phyloP scores from a whole-genome alignment of 2,888 invertebrate genomes.

The Heteromyza rotundicornis region DNA sequence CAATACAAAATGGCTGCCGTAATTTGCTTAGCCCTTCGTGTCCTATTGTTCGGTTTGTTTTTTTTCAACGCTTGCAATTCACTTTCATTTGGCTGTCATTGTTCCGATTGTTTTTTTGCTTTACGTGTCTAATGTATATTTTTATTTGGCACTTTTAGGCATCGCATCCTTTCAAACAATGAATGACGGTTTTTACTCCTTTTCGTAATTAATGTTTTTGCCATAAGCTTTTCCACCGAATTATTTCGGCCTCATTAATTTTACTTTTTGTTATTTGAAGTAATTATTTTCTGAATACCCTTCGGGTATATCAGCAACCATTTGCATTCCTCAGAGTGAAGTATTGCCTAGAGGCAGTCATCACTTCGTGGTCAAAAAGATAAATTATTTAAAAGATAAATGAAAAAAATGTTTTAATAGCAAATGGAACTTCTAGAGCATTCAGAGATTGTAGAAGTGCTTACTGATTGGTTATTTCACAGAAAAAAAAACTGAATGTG shows the following conservation, averaged over 20 bases:
- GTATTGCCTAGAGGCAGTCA: too few species aligned
- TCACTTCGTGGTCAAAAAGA: too few species aligned
- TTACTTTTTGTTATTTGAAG: constrained; percentile 40
- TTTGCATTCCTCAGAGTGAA: too few species aligned
- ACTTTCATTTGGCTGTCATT: constrained; percentile 40
- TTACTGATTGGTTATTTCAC: too few species aligned
- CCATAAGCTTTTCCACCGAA: neutral
- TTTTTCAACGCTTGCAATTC: constrained; percentile 38
- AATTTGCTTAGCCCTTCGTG: constrained; percentile 48
- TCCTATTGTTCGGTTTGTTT: constrained; percentile 33
- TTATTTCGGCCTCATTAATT: constrained; percentile 50
- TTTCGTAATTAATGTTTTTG: constrained; percentile 13
- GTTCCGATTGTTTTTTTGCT: constrained; percentile 5
- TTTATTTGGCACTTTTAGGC: neutral
- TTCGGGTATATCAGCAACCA: neutral
- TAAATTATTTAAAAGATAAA: too few species aligned
- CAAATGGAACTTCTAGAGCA: too few species aligned
- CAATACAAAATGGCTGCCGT: constrained; percentile 45
- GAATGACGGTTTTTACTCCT: too few species aligned
- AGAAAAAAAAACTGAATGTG: too few species aligned
- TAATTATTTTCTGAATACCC: neutral
- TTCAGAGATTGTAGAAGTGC: too few species aligned
- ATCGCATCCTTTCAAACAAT: neutral
- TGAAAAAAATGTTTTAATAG: too few species aligned
- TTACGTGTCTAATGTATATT: neutral